These are phyloP conservation scores for Synergus itoensis DNA, from an alignment of 2,888 invertebrate genomes.

Conservation along the genomic window DNA sequence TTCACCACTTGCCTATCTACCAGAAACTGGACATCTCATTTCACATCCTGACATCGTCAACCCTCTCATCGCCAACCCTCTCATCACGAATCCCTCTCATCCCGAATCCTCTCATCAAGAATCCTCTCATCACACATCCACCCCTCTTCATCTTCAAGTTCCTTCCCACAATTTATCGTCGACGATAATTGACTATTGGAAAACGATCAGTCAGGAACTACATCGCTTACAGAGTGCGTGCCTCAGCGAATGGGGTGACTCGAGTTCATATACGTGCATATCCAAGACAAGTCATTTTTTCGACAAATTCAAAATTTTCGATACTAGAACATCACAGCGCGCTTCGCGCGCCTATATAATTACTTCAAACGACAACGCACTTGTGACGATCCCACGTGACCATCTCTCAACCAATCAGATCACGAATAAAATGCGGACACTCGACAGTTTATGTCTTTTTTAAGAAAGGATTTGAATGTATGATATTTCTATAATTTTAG, in stretches of 20 bases:
- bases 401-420: too few relatives aligned
- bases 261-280: neutral
- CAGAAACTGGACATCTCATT: conserved; percentile 3
- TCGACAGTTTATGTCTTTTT: too few relatives aligned
- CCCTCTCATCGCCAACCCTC: neutral
- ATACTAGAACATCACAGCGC: too few relatives aligned
- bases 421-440: too few relatives aligned
- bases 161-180: conserved; percentile 48
- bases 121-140: conserved; percentile 4
- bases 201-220: conserved; percentile 52
- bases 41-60: neutral
- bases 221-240: conserved; percentile 24
- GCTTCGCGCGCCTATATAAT: too few relatives aligned
- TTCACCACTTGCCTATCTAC: conserved; percentile 3
- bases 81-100: neutral
- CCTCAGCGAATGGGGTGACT: neutral
- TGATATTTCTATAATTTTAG: too few relatives aligned
- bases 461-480: too few relatives aligned
- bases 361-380: too few relatives aligned
- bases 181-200: conserved; percentile 55
- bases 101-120: neutral
- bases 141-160: conserved; percentile 4
- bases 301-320: too few relatives aligned
- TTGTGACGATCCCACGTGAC: too few relatives aligned
- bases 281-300: too few relatives aligned